phyloP scores from a whole-genome alignment of 2,113 vertebrate species.

The Irena cyanogastra region DNA sequence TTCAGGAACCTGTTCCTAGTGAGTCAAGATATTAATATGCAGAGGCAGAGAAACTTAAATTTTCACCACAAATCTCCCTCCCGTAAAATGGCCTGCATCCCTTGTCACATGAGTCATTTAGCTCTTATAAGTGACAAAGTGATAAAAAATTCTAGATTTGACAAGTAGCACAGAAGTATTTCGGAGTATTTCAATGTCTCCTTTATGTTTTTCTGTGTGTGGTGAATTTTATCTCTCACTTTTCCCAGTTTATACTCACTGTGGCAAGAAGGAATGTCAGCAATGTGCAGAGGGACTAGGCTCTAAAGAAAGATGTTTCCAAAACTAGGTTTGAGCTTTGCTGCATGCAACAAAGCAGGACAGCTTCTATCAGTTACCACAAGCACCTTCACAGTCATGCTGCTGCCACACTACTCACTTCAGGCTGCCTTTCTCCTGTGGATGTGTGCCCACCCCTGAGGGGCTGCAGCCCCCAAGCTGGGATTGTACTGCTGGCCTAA shows the following conservation, averaged over 20 bases:
- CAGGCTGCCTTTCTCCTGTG: rapidly evolving
- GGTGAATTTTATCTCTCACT: neutral
- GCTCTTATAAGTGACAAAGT: neutral
- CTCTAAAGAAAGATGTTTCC: neutral
- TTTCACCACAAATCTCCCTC: neutral
- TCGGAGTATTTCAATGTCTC: neutral
- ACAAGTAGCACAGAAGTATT: neutral
- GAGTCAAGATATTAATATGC: neutral
- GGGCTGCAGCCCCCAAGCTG: neutral
- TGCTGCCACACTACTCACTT: neutral
- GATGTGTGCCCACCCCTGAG: rapidly evolving
- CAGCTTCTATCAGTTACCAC: neutral
- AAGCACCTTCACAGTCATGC: rapidly evolving
- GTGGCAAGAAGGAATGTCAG: neutral
- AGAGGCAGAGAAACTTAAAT: neutral
- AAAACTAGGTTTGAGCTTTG: neutral
- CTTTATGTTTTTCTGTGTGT: neutral
- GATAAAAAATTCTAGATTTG: neutral
- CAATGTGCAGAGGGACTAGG: neutral
- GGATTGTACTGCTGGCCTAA: rapidly evolving
- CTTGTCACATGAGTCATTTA: neutral
- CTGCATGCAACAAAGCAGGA: neutral
- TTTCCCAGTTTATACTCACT: neutral
- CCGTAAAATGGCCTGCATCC: neutral
- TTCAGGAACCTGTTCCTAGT: neutral